A percentile compares a stretch with the other conserved stretches of the same genome.
These are phyloP conservation scores for Melinopterus prodromus DNA, from an alignment of 2,888 invertebrate species.

Conservation along the genomic window DNA sequence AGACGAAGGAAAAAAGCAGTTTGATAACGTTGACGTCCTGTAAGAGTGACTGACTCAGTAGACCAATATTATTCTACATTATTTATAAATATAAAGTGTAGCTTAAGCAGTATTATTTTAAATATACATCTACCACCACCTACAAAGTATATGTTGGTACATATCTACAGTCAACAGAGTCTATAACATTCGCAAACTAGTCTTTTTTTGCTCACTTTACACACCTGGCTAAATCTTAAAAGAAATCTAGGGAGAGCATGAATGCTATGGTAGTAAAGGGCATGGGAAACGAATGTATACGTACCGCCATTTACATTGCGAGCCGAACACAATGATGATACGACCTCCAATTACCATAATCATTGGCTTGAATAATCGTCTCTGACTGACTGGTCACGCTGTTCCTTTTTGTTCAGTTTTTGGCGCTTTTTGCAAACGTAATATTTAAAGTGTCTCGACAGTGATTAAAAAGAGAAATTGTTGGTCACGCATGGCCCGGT, in stretches of 20 bases:
- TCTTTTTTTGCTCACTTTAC: no score
- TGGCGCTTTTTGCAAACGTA: neutral
- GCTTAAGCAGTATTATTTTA: neutral
- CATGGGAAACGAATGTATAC: neutral
- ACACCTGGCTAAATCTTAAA: no score
- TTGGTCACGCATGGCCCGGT: neutral
- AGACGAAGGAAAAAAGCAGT: neutral
- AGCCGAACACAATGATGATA: slow-evolving; percentile 40
- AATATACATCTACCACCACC: neutral
- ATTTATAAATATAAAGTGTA: slow-evolving; percentile 4
- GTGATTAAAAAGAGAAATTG: neutral
- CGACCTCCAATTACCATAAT: slow-evolving; percentile 41
- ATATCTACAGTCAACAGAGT: no score
- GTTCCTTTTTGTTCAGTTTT: neutral
- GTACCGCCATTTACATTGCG: neutral
- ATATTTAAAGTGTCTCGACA: neutral
- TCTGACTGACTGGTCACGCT: neutral
- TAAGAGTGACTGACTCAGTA: neutral
- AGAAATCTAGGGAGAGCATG: no score
- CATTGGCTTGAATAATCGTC: slow-evolving; percentile 40
- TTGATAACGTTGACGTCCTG: neutral
- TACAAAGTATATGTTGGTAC: no score
- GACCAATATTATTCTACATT: neutral
- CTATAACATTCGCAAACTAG: no score
- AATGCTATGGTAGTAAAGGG: neutral